Base-by-base conservation (phyloP, 2,113 vertebrate species). In the Apus apus region DNA sequence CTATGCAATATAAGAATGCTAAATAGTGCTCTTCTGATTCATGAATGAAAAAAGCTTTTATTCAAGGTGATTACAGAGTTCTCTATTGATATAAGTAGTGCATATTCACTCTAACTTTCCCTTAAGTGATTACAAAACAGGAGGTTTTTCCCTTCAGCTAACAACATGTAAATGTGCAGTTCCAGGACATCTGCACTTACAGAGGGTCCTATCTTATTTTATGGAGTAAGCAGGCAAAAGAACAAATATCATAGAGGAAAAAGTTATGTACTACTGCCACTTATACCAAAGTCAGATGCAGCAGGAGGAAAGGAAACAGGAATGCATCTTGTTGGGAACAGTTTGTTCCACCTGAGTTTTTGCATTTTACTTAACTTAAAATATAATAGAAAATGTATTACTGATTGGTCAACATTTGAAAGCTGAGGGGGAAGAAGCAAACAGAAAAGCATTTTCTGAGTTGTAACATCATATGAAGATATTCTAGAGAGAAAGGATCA, bases 1-100 rank as follows among this genome's bases (percentile, higher is more conserved):
- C 25, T 60, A 66, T 15, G n/a, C 15, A 72, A 53, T 46, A 17
- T 73, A 91, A 93, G 61, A 82, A 94, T 90, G 71, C 30, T 89
- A 90, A 95, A 84, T 45, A 48, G n/a, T 36, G 65, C 9, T 61
- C 75, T 96, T 86, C 66, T 83, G 34, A 68, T 61, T 82, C 57
- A 79, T 81, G 64, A 95, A 88, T 89, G 78, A 96, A 93, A 95
- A 92, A 91, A 66, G 34, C 30, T 93, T 93, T 74, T 90, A 90
- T 93, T 94, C 78, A 85, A 96, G 77, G 72, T 94, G 74, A 92
- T 89, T 96, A 92, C 77, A 92, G 81, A 85, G 45, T 72, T 81
- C 30, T 71, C 30, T 86, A 43, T 84, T 93, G 64, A 95, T 82
- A 68, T 83, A 81, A 71, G 29, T 29, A 75, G 58, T 80, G 50